Percentiles rank a stretch among this genome's conserved stretches.
Conservation (phyloP, 2,888 invertebrate species). For the Patella pellucida region DNA sequence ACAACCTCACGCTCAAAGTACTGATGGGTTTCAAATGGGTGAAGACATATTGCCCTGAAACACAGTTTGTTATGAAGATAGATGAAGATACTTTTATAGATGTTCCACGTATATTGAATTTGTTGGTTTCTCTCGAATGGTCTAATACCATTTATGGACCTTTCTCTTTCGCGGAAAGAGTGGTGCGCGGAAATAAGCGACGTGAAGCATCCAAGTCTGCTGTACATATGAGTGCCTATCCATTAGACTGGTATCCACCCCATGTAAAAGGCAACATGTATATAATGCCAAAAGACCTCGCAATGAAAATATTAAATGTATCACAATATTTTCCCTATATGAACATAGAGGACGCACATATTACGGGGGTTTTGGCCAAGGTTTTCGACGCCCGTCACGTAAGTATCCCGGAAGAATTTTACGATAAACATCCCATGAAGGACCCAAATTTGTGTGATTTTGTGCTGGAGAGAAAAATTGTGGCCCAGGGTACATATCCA, state of each 20-base stretch:
- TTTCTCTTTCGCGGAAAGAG: neutral
- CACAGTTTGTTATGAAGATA: slow-evolving; percentile 14
- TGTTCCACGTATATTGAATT: neutral
- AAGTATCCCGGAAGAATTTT: neutral
- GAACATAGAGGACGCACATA: slow-evolving; percentile 11
- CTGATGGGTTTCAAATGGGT: slow-evolving; percentile 13
- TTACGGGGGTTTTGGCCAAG: slow-evolving; percentile 5
- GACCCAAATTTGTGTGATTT: neutral
- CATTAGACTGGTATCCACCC: neutral
- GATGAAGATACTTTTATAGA: slow-evolving; percentile 14
- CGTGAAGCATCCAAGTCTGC: neutral
- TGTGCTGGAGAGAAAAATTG: neutral
- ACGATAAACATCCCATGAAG: neutral
- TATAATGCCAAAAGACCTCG: slow-evolving; percentile 2
- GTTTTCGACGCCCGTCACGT: slow-evolving; percentile 1
- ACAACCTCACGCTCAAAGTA: slow-evolving; percentile 13
- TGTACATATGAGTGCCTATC: neutral
- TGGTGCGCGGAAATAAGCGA: neutral
- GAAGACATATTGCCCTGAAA: neutral
- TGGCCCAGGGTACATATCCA: neutral
- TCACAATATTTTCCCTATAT: slow-evolving; percentile 15
- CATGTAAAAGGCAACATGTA: slow-evolving; percentile 13
- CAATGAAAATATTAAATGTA: slow-evolving; percentile 10
- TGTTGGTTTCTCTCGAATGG: neutral
- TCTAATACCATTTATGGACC: neutral